Evolutionary conservation across 2,888 invertebrate species (phyloP), one percentile per base, ranked within the genome.

Genomic region (Teleiodes luculella): DNA sequence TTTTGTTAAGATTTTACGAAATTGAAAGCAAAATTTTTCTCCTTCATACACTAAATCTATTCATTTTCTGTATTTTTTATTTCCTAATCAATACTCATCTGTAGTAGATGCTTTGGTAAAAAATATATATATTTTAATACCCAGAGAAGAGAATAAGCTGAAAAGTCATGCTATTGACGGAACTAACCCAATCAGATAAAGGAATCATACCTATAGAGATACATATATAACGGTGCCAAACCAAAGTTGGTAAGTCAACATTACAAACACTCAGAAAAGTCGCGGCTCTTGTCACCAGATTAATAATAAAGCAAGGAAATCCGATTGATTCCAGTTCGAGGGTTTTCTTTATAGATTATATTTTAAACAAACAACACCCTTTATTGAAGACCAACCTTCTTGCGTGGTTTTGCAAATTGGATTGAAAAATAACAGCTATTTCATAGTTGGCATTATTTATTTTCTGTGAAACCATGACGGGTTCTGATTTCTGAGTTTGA

Each of bases 221-320:
- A 55, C 3, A 24, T 24, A 6, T 24, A n/a, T n/a, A n/a, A n/a
- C n/a, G n/a, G n/a, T n/a, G n/a, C 6, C 24, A 24, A 24, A 6
- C 24, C 24, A 55, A 58, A 51, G 66, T 52, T 57, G 65, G 63
- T 71, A 72, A 71, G 69, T 68, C 69, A 72, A 68, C 68, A 69
- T 66, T 65, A 64, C 66, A 67, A 71, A 65, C 48, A 14, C 43
- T 4, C 20, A 1, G 24, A n/a, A 3, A 14, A 13, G 13, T 13
- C 16, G n/a, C n/a, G n/a, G n/a, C 16, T n/a, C 13, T 28, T 52
- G 36, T 48, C 53, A 18, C 57, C 35, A 54, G 57, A 57, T 59
- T 59, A 59, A 56, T 57, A 59, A 59, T 57, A 53, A 54, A 57
- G 31, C 52, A 50, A 53, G 28, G 43, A 13, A 52, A 61, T 57